Conservation (phyloP, 1,140 invertebrate genomes). For the Lethrus apterus region DNA sequence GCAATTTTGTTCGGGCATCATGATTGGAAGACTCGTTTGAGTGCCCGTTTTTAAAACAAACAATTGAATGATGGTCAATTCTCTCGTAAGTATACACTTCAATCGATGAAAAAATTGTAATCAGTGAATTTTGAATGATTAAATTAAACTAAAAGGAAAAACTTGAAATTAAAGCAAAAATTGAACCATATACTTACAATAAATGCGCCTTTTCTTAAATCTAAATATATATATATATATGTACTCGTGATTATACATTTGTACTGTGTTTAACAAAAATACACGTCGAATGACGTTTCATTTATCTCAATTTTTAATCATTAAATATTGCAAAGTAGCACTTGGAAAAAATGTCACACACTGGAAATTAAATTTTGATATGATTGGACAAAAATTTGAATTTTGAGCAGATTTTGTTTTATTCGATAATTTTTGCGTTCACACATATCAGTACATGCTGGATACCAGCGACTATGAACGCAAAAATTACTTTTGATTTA, state of each 20-base stretch:
- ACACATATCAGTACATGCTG: constrained; percentile 21
- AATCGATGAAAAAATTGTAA: background rate
- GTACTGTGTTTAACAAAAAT: constrained; percentile 41
- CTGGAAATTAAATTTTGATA: constrained; percentile 5
- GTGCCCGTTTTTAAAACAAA: constrained; percentile 15
- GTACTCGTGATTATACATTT: constrained; percentile 38
- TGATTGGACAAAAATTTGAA: constrained; percentile 10
- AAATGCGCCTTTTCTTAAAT: constrained; percentile 21
- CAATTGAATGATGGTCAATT: constrained; percentile 21
- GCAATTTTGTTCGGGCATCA: constrained; percentile 23
- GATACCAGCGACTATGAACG: constrained; percentile 5
- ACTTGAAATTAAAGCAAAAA: constrained; percentile 11
- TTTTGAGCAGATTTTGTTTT: constrained; percentile 22
- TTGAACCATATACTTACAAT: constrained; percentile 18
- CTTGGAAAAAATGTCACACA: constrained; percentile 16
- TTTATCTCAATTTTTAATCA: constrained; percentile 25
- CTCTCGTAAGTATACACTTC: constrained; percentile 21
- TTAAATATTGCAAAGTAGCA: constrained; percentile 27
- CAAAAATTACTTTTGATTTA: background rate
- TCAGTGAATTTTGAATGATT: constrained; percentile 12
- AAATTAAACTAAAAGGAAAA: constrained; percentile 12
- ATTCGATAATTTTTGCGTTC: constrained; percentile 5
- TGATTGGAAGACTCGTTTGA: constrained; percentile 20
- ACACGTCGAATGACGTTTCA: constrained; percentile 35
- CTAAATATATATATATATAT: constrained; percentile 22